Base-by-base conservation (phyloP, 2,797 vertebrate species). In the Leptodactylus fallax region DNA sequence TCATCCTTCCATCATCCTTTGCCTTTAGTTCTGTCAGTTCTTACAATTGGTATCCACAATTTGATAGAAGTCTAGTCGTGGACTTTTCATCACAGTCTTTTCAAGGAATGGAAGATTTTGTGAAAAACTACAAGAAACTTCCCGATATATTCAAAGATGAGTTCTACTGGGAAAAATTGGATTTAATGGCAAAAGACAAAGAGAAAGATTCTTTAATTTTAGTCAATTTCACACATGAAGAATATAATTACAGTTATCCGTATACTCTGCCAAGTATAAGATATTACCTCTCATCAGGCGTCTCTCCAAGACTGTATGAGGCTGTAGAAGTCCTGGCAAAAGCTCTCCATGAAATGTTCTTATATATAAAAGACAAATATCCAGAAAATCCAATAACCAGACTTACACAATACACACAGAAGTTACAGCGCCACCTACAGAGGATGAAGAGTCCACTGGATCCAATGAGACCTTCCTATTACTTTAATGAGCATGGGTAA, bases 11-110 rank as follows among this genome's bases (percentile, higher is more conserved):
- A n/a, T 17, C 60, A 61, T 61, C 60, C 19, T 61, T 19, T 19
- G 21, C 21, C 9, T 61, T 10, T 9, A 9, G 60, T n/a, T 1
- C 19, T 8, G 19, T 7, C 8, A 7, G 8, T 61, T 6, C 8
- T n/a, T 1, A 61, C 0, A 4, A 19, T 14, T 2, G 7, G 21
- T 10, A 7, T 9, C 1, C 5, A 61, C 0, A 0, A n/a, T 21
- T 61, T 6, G 8, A 61, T n/a, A 10, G 60, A 61, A 61, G 60
- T 61, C 60, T 61, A 61, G 21, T 21, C 1, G 60, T 61, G 60
- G 60, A 61, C 60, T 61, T 61, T 9, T 61, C 17, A 61, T n/a
- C 60, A 9, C 60, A 61, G 21, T 21, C 19, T n/a, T n/a, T 61
- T 61, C 19, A 1, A n/a, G 60, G 60, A 61, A 6, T 7, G 7